phyloP scores from a whole-genome alignment of 2,113 vertebrate genomes.

The Rhinogobius similis region DNA sequence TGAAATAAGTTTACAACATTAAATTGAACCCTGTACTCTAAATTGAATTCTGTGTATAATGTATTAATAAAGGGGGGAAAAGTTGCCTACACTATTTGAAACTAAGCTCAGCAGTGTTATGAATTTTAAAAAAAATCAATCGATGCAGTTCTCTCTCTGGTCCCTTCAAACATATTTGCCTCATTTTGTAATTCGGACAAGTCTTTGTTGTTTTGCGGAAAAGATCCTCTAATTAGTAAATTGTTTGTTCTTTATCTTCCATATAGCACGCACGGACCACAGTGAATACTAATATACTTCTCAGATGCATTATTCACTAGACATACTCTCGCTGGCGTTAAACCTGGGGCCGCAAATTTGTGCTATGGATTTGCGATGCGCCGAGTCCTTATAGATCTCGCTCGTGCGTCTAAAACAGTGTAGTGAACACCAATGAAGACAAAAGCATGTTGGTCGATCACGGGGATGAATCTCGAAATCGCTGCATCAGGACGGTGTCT shows the following conservation, averaged over 20 bases:
- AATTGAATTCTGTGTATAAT: no score
- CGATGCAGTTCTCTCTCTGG: not conserved
- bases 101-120: no score
- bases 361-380: constrained; percentile 23
- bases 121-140: not conserved
- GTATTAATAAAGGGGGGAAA: no score
- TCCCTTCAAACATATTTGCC: not conserved
- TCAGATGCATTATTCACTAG: constrained; percentile 45
- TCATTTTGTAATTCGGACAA: constrained; percentile 8
- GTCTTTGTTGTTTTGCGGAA: not conserved
- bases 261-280: constrained; percentile 7
- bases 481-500: constrained; percentile 17
- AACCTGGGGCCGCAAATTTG: constrained; percentile 32
- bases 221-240: constrained; percentile 8
- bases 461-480: constrained; percentile 6
- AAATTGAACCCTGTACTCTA: no score
- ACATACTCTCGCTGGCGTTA: constrained; percentile 22
- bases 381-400: constrained; percentile 2
- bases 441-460: constrained; percentile 2
- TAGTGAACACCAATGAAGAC: constrained; percentile 12
- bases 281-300: constrained; percentile 26
- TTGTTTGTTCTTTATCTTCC: constrained; percentile 23
- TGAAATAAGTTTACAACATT: no score
- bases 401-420: constrained; percentile 19
- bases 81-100: no score